Evolutionary conservation across 2,113 vertebrate species (phyloP).

Genomic region (Mormoops blainvillei): DNA sequence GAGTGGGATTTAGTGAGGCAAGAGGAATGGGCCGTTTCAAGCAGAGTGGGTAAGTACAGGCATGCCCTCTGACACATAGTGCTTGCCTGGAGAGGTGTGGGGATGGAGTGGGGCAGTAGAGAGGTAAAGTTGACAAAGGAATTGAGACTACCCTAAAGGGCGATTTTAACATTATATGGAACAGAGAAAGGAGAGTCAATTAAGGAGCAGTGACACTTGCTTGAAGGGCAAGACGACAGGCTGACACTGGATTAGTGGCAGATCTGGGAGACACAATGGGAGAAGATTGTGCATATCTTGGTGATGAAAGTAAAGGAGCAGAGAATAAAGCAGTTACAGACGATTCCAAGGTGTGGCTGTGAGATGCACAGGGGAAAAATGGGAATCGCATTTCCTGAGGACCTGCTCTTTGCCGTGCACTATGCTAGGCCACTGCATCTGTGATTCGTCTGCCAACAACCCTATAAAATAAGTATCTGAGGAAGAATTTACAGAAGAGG

Average conservation of each 20-base stretch:
- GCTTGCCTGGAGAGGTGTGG: not conserved
- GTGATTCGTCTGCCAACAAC: not conserved
- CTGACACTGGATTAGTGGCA: not conserved
- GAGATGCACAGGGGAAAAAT: not conserved
- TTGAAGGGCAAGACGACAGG: not conserved
- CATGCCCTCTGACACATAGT: not conserved
- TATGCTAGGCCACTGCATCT: not conserved
- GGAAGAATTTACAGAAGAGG: not conserved
- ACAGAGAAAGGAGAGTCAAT: not conserved
- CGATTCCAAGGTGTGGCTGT: not conserved
- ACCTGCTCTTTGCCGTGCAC: not conserved
- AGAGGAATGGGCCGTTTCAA: not conserved
- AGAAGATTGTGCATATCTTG: not conserved
- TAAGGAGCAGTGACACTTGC: not conserved
- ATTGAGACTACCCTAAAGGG: not conserved
- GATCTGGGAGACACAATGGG: not conserved
- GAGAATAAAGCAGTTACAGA: not conserved
- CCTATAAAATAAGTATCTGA: not conserved
- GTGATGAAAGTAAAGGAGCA: not conserved
- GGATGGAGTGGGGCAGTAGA: not conserved
- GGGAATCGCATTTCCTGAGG: not conserved
- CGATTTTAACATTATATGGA: not conserved
- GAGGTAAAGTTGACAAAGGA: not conserved
- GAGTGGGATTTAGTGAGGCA: not conserved
- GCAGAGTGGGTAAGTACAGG: not conserved